These are phyloP conservation scores for Adelognathus sp. DNA, from an alignment of 2,888 invertebrate genomes.

Conservation along the genomic window DNA sequence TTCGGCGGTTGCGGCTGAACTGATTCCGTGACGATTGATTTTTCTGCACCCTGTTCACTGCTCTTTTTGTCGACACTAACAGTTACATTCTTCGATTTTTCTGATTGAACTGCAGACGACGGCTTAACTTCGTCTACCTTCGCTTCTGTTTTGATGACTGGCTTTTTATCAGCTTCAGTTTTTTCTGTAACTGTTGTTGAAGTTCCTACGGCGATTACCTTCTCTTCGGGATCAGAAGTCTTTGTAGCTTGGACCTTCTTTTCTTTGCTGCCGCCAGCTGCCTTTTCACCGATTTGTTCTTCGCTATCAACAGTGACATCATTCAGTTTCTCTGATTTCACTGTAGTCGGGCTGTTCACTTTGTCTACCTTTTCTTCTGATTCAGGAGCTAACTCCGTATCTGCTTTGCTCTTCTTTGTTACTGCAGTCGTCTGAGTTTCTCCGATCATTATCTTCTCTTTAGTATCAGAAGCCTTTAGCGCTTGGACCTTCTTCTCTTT, in stretches of 20 bases:
- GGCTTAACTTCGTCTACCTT: not conserved
- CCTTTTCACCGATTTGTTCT: not conserved
- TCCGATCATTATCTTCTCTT: too few species aligned
- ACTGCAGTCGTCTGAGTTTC: too few species aligned
- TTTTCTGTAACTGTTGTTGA: conserved; percentile 5
- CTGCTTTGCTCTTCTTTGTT: too few species aligned
- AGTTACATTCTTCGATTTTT: not conserved
- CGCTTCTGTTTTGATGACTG: conserved; percentile 7
- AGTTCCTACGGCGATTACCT: not conserved
- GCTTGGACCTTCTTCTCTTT: conserved; percentile 18
- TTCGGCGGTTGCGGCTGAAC: conserved; percentile 50
- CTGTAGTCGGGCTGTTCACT: conserved; percentile 57
- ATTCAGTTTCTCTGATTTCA: not conserved
- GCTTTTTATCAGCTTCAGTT: conserved; percentile 61
- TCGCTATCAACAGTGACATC: not conserved
- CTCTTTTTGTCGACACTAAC: not conserved
- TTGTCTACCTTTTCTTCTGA: too few species aligned
- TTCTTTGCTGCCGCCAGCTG: conserved; percentile 11
- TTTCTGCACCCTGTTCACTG: not conserved
- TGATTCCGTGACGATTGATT: conserved; percentile 11
- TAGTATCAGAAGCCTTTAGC: conserved; percentile 3
- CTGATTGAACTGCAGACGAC: not conserved
- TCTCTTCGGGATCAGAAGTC: not conserved
- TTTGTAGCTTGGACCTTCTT: conserved; percentile 28
- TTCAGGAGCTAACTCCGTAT: too few species aligned